A percentile compares a stretch with the other conserved stretches of the same genome.
Evolutionary conservation across 2,113 vertebrate genomes (phyloP).

Genomic region (Paramisgurnus dabryanus): DNA sequence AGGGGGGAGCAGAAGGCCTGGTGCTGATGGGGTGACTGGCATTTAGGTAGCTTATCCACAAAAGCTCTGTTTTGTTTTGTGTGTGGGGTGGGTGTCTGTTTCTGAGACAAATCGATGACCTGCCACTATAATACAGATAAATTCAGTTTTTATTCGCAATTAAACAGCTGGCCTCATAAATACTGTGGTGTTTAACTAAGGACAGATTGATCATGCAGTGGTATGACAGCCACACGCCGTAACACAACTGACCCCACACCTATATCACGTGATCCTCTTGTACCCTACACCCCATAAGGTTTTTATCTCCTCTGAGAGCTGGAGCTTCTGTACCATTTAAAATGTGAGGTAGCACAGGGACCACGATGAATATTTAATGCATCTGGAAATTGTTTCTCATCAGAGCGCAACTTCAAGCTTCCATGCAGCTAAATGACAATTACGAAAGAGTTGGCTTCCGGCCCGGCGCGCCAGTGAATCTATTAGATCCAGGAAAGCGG

Average conservation of each 20-base stretch:
- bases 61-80: neutral
- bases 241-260: conserved; percentile 17
- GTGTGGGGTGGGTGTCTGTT: conserved; percentile 19
- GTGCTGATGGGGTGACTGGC: conserved; percentile 31
- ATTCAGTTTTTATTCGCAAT: conserved; percentile 10
- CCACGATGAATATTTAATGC: conserved; percentile 57
- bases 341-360: conserved; percentile 40
- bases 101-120: neutral
- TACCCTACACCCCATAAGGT: neutral
- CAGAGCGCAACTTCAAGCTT: conserved; percentile 47
- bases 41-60: conserved; percentile 41
- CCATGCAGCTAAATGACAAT: conserved; percentile 40
- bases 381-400: conserved; percentile 56
- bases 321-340: conserved; percentile 32
- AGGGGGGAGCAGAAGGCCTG: neutral
- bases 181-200: conserved; percentile 21
- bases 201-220: conserved; percentile 28
- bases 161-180: conserved; percentile 32
- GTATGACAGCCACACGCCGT: neutral
- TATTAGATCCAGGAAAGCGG: conserved; percentile 53
- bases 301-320: conserved; percentile 24
- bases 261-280: neutral
- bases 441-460: conserved; percentile 48
- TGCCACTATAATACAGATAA: conserved; percentile 25
- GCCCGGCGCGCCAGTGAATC: conserved; percentile 48